Percentiles rank a stretch among this genome's conserved stretches.
Evolutionary conservation across 2,888 invertebrate genomes (phyloP).

Genomic region (Agelastica alni): DNA sequence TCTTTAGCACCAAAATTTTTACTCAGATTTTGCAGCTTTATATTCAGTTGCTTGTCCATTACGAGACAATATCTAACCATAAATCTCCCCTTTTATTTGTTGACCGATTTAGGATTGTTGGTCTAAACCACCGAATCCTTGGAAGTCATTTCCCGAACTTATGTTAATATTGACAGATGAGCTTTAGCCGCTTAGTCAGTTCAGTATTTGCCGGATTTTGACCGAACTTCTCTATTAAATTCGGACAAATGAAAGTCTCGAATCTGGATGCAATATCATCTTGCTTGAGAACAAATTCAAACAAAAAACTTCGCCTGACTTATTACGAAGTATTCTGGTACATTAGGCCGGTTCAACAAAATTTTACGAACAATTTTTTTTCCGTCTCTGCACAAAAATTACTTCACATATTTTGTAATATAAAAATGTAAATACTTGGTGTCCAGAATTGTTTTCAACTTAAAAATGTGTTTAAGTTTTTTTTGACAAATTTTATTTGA

Average conservation of each 20-base stretch:
- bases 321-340: neutral
- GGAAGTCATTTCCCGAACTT: conserved; percentile 50
- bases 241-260: conserved; percentile 40
- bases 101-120: conserved; percentile 1
- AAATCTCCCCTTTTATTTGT: neutral
- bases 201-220: neutral
- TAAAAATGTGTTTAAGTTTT: no score
- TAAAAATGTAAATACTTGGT: no score
- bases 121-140: conserved; percentile 33
- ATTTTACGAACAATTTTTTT: neutral
- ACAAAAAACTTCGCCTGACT: conserved; percentile 17
- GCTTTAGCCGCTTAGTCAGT: conserved; percentile 33
- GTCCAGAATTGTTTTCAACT: no score
- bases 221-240: conserved; percentile 45
- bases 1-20: no score
- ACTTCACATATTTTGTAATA: no score
- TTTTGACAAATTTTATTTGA: no score
- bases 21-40: no score
- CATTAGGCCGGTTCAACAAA: neutral
- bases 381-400: no score
- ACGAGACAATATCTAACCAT: neutral
- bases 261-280: conserved; percentile 31
- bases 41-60: no score
- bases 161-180: conserved; percentile 53
- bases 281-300: conserved; percentile 29